Evolutionary conservation across 92 coral and sea anemone species (phyloP).

Genomic region (Epizoanthus fatuus): DNA sequence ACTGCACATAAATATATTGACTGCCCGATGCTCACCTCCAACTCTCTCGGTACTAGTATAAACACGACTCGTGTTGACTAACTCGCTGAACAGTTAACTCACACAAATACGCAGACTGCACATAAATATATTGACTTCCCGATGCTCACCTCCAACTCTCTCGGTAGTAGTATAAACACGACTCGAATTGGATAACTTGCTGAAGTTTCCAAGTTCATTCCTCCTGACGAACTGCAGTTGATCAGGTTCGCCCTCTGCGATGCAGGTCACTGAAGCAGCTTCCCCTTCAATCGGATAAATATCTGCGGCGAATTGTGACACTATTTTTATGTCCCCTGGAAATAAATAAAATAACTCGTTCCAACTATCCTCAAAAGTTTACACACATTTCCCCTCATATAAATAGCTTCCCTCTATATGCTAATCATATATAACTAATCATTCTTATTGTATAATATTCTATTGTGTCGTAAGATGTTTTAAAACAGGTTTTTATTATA

Average conservation of each 20-base stretch:
- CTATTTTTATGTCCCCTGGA: conserved; percentile 28
- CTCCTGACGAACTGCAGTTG: conserved; percentile 32
- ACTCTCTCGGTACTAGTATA: neutral
- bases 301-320: conserved; percentile 8
- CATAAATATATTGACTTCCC: neutral
- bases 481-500: too few relatives aligned
- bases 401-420: too few relatives aligned
- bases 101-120: too few relatives aligned
- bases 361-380: too few relatives aligned
- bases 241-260: conserved; percentile 26
- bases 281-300: conserved; percentile 12
- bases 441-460: too few relatives aligned
- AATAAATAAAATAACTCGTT: neutral
- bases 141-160: neutral
- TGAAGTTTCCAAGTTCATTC: neutral
- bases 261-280: conserved; percentile 21
- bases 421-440: too few relatives aligned
- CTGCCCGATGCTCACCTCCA: neutral
- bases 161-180: conserved; percentile 1
- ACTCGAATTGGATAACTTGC: neutral
- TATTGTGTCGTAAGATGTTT: too few relatives aligned
- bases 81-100: too few relatives aligned
- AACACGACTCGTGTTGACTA: neutral
- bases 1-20: neutral
- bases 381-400: too few relatives aligned